These are phyloP conservation scores for Cryptomyrus ogoouensis DNA, from an alignment of 2,113 vertebrate species.

Conservation along the genomic window DNA sequence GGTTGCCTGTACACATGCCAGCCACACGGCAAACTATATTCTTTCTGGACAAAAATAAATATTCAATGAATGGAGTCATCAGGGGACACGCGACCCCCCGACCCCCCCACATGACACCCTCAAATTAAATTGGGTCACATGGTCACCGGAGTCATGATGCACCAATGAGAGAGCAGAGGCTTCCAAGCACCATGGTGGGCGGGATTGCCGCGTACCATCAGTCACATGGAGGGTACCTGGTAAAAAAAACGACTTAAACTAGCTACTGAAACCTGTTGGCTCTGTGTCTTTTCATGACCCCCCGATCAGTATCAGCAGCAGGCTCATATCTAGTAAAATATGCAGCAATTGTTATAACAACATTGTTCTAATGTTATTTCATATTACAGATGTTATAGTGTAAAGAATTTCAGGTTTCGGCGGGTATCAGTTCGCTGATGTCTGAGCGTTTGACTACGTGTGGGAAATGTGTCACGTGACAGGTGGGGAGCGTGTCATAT, in stretches of 20 bases:
- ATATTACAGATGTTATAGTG: not conserved
- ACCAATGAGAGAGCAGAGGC: not conserved
- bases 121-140: not conserved
- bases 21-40: conserved; percentile 34
- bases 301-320: not conserved
- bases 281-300: not conserved
- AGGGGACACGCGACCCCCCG: conserved; percentile 28
- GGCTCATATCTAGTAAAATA: not conserved
- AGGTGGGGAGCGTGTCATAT: not conserved
- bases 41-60: conserved; percentile 39
- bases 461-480: not conserved
- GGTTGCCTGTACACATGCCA: conserved; percentile 42
- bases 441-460: not conserved
- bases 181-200: not conserved
- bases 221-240: not conserved
- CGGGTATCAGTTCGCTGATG: not conserved
- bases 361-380: not conserved
- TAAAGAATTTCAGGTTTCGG: not conserved
- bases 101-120: not conserved
- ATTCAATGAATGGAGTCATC: conserved; percentile 29
- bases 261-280: not conserved
- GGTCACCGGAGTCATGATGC: not conserved
- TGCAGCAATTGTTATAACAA: not conserved
- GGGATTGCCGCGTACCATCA: not conserved
- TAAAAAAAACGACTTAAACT: not conserved